Conservation (phyloP, 2,888 invertebrate species). For the Lasiommata megera region DNA sequence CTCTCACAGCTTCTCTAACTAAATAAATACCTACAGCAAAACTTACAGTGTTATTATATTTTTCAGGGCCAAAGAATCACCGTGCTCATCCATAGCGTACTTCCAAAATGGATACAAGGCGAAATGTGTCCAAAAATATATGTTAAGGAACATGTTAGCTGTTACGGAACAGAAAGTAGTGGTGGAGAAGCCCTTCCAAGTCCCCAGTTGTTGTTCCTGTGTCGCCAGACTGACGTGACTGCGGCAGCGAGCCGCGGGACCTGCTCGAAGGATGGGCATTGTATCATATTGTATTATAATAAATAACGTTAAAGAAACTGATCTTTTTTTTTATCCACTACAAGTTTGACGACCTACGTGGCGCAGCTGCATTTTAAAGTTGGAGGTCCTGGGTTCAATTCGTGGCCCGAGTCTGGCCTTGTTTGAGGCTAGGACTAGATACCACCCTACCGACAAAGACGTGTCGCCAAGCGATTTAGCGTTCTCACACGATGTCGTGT, state of each 20-base stretch:
- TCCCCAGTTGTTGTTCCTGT: constrained; percentile 90
- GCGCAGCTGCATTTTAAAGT: too few relatives aligned
- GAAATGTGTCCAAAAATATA: constrained; percentile 80
- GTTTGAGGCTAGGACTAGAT: too few relatives aligned
- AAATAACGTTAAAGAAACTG: background rate
- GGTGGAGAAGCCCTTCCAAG: constrained; percentile 75
- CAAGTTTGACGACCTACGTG: too few relatives aligned
- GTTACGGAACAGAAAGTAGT: constrained; percentile 67
- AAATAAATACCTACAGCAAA: too few relatives aligned
- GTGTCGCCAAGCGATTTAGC: too few relatives aligned
- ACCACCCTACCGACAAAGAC: too few relatives aligned
- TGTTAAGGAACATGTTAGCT: constrained; percentile 76
- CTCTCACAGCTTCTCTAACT: too few relatives aligned
- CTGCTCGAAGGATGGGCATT: background rate
- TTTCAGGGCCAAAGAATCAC: constrained; percentile 48
- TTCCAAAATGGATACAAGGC: constrained; percentile 72
- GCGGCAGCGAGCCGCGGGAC: background rate
- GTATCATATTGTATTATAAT: constrained; percentile 7
- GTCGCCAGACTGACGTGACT: constrained; percentile 7
- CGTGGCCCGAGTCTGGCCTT: too few relatives aligned
- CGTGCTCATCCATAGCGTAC: constrained; percentile 71
- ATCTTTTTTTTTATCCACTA: background rate
- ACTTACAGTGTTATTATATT: too few relatives aligned
- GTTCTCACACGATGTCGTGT: too few relatives aligned
- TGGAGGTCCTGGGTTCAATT: too few relatives aligned